A percentile compares a stretch with the other conserved stretches of the same genome.
phyloP scores from a whole-genome alignment of 2,113 vertebrate species.

The Hippocampus abdominalis region DNA sequence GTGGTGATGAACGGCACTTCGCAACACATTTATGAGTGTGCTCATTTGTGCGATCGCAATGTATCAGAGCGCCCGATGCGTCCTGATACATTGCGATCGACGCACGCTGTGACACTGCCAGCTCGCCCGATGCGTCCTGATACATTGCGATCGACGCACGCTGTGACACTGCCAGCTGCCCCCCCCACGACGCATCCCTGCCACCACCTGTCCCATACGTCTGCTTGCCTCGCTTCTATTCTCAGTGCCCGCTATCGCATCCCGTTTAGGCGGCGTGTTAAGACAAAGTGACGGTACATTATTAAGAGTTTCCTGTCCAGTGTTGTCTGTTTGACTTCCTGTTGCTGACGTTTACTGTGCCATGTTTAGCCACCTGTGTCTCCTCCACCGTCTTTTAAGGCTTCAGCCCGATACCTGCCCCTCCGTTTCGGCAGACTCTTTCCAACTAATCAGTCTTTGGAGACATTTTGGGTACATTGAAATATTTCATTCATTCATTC shows the following conservation, averaged over 20 bases:
- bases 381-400: neutral
- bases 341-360: neutral
- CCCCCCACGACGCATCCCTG: constrained; percentile 21
- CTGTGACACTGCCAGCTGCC: constrained; percentile 50
- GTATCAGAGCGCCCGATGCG: neutral
- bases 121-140: constrained; percentile 11
- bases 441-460: neutral
- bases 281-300: constrained; percentile 25
- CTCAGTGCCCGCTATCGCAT: constrained; percentile 39
- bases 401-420: neutral
- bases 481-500: too few relatives aligned
- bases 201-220: constrained; percentile 50
- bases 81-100: constrained; percentile 33
- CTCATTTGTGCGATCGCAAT: neutral
- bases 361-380: neutral
- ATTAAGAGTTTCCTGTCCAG: constrained; percentile 36
- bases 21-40: constrained; percentile 1
- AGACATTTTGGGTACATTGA: neutral
- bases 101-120: constrained; percentile 35
- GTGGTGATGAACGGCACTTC: neutral
- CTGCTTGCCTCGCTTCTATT: constrained; percentile 51
- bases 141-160: constrained; percentile 41
- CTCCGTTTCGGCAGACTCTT: neutral
- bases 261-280: constrained; percentile 48
- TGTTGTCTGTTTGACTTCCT: constrained; percentile 7